A percentile compares a stretch with the other conserved stretches of the same genome.
phyloP scores from a whole-genome alignment of 2,797 vertebrate species.

The Acipenser ruthenus region DNA sequence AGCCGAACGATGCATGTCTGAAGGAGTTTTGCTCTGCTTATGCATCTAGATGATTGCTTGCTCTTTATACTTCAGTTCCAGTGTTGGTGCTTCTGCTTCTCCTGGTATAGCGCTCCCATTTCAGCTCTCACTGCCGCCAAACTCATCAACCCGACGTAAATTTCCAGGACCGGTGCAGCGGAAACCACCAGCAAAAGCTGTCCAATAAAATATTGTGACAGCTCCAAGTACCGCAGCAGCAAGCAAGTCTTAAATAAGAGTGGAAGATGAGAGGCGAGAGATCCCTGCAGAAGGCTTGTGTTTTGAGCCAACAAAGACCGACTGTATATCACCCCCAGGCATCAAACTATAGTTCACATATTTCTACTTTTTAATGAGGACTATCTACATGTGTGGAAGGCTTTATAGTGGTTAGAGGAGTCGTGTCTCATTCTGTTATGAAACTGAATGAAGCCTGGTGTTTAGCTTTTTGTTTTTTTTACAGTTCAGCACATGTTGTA shows the following conservation, averaged over 20 bases:
- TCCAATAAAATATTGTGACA: not conserved
- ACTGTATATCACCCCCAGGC: not conserved
- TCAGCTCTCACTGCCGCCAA: not conserved
- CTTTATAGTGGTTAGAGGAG: not conserved
- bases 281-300: not conserved
- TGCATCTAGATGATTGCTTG: not conserved
- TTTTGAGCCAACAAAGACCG: not conserved
- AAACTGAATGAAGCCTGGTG: no score
- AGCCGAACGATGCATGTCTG: not conserved
- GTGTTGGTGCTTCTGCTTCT: constrained; percentile 12
- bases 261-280: not conserved
- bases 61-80: not conserved
- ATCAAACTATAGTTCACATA: not conserved
- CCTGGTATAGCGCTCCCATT: constrained; percentile 22
- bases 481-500: no score
- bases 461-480: no score
- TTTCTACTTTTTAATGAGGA: not conserved
- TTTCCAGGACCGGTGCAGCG: not conserved
- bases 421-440: not conserved
- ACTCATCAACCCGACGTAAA: not conserved
- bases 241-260: not conserved
- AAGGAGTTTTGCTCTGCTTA: not conserved
- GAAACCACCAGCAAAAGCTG: not conserved
- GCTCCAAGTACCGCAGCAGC: constrained; percentile 3
- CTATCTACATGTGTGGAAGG: not conserved